Base-by-base conservation (phyloP, 2,797 vertebrate genomes). In the Spheniscus humboldti region DNA sequence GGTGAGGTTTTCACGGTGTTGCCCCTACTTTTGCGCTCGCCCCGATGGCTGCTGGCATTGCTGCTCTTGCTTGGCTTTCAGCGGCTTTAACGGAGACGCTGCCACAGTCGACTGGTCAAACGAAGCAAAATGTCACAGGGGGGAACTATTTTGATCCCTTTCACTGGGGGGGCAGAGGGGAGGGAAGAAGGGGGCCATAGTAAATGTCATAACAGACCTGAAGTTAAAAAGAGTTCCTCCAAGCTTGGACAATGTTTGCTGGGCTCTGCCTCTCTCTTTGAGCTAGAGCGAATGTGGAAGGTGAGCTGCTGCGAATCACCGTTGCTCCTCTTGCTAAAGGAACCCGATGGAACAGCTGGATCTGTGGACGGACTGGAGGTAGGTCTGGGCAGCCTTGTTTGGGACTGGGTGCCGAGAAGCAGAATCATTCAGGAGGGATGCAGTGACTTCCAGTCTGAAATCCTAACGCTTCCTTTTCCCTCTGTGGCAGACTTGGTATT, bases 81-180 rank as follows among this genome's bases (percentile, higher is more conserved):
- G 69, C 2, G 52, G 37, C 56, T 96, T 94, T 66, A 37, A 80
- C 15, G n/a, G 86, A 80, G 92, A 91, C 2, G 15, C 25, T 91
- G 53, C 81, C 78, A 25, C 91, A 83, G 96, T 92, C 78, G 60
- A 31, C 86, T 10, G 50, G 88, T 91, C 93, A 95, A 87, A 83
- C 1, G 86, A 60, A 94, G 90, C 86, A 92, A 97, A 97, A 94
- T 96, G 94, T 96, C 96, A 97, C 37, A 1, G 43, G 48, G 85
- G 90, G 88, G 78, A 94, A 90, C 81, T 96, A 95, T 95, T 96
- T 93, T 90, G 90, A 96, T 88, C 92, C 41, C 55, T 92, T 94
- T 78, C 60, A 35, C 78, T 97, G 92, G 93, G 77, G 31, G 60
- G 91, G 85, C 62, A 72, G 82, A 78, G 80, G 95, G 96, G 94